A percentile compares a stretch with the other conserved stretches of the same genome.
These are phyloP conservation scores for Rhodeus uyekii DNA, from an alignment of 2,797 vertebrate species.

Conservation along the genomic window DNA sequence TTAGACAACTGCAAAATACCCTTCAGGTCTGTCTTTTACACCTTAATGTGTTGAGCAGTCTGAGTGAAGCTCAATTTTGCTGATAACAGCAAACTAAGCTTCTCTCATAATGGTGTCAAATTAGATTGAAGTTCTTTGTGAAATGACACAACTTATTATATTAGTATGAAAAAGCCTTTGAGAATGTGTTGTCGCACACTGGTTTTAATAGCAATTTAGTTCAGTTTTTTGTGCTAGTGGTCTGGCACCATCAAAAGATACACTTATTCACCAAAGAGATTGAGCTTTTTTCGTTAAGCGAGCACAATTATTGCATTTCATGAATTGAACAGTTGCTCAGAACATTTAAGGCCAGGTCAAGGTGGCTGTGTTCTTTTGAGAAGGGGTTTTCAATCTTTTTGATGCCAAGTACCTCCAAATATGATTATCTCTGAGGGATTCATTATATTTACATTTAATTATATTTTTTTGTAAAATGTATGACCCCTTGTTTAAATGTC, in stretches of 20 bases:
- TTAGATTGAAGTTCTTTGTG: not conserved
- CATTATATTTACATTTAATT: not conserved
- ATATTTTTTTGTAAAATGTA: not conserved
- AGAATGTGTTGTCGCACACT: not conserved
- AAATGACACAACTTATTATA: not conserved
- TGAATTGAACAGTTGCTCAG: not conserved
- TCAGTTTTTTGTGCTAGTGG: not conserved
- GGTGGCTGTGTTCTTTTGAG: not conserved
- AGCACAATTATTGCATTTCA: not conserved
- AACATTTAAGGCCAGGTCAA: not conserved
- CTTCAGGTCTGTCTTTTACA: not conserved
- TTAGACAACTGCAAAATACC: not conserved
- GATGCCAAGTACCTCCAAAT: not conserved
- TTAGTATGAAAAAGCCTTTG: not conserved
- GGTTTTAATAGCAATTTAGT: not conserved
- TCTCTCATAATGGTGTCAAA: conserved; percentile 13
- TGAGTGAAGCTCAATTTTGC: conserved; percentile 18
- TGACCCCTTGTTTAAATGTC: not conserved
- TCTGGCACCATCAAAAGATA: not conserved
- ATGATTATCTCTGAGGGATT: not conserved
- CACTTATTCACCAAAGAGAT: not conserved
- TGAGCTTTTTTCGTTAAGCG: not conserved
- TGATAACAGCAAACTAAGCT: conserved; percentile 1
- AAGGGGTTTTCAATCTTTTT: not conserved
- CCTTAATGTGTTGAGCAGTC: conserved; percentile 27